Evolutionary conservation across 2,797 vertebrate genomes (phyloP).

Genomic region (Nyctalus aviator): DNA sequence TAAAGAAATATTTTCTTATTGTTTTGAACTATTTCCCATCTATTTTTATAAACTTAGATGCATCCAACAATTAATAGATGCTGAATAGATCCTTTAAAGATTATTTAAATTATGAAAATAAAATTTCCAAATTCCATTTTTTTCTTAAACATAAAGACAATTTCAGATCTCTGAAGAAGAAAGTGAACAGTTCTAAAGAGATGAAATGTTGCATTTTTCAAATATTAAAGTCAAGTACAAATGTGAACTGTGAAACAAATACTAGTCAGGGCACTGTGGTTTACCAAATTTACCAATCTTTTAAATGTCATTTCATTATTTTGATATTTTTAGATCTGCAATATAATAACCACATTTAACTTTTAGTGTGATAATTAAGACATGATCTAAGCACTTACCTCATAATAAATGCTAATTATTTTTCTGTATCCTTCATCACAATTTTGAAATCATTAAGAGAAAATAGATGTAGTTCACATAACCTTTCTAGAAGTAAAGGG

Average conservation of each 20-base stretch:
- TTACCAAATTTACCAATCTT: background rate
- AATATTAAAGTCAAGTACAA: background rate
- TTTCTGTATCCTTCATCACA: background rate
- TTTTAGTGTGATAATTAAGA: background rate
- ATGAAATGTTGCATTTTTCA: background rate
- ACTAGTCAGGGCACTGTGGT: background rate
- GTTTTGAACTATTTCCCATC: background rate
- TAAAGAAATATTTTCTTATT: background rate
- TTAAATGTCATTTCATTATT: background rate
- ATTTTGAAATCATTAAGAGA: background rate
- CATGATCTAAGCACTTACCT: background rate
- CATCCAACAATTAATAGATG: background rate
- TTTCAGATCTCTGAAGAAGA: background rate
- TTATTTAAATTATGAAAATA: background rate
- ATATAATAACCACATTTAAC: background rate
- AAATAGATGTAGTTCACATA: background rate
- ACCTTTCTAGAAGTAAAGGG: background rate
- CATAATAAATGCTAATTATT: background rate
- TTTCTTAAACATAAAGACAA: background rate
- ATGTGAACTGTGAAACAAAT: background rate
- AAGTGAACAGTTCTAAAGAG: background rate
- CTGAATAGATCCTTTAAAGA: background rate
- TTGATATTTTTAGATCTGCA: background rate
- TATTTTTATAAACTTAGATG: background rate
- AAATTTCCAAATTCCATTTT: background rate